Conservation (phyloP, 2,888 invertebrate species). For the Petrophora chlorosata region DNA sequence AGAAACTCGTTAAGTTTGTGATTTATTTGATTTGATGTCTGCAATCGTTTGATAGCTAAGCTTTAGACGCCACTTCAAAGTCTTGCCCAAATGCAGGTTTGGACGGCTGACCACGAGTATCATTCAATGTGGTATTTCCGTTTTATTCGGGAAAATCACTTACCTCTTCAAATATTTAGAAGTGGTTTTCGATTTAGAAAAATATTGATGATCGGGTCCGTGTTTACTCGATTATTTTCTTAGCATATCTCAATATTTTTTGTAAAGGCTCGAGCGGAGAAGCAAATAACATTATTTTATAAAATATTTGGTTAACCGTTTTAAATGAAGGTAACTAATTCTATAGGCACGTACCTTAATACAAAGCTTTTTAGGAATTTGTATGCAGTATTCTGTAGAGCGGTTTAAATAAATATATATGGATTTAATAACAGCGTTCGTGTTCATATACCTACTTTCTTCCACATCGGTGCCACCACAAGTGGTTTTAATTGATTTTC, state of each 20-base stretch:
- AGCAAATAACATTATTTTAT: too few species aligned
- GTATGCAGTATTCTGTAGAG: too few species aligned
- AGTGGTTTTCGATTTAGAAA: slow-evolving; percentile 1
- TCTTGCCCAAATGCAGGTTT: slow-evolving; percentile 36
- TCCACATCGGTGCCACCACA: too few species aligned
- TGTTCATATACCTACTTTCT: too few species aligned
- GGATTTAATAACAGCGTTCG: too few species aligned
- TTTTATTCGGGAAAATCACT: not conserved
- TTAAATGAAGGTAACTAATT: too few species aligned
- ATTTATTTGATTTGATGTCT: slow-evolving; percentile 73
- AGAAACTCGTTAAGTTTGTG: slow-evolving; percentile 71
- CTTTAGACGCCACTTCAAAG: slow-evolving; percentile 62
- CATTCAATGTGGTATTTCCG: slow-evolving; percentile 21
- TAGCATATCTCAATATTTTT: not conserved
- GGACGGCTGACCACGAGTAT: slow-evolving; percentile 26
- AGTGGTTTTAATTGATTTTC: slow-evolving; percentile 5
- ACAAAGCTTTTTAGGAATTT: too few species aligned
- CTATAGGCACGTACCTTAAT: too few species aligned
- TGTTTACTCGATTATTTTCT: slow-evolving; percentile 2
- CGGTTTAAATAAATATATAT: too few species aligned
- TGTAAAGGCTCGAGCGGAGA: too few species aligned
- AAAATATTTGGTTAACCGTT: too few species aligned
- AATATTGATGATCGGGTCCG: slow-evolving; percentile 10
- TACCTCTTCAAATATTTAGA: slow-evolving; percentile 9
- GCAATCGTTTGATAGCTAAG: slow-evolving; percentile 66